Evolutionary conservation across 1,140 invertebrate species (phyloP), one percentile per base, ranked within the genome.

Genomic region (Panagrolaimus sp.): DNA sequence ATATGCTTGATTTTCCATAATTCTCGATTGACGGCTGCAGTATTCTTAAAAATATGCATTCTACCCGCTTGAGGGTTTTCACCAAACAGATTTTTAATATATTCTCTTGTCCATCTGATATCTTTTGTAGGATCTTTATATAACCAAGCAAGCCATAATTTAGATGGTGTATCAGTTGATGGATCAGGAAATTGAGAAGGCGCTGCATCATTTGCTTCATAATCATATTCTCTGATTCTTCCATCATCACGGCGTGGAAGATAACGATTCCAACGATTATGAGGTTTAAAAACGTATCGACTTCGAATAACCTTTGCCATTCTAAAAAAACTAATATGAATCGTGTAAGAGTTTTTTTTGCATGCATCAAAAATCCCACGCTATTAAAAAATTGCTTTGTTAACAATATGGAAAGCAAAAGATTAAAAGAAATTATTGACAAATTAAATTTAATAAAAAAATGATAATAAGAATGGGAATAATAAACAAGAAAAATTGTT

Each of bases 1-100:
- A 82, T 57, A 69, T 81, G 78, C 53, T 81, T 81, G n/a, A 81
- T 57, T 45, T 78, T 65, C 81, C 80, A 81, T 14, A 81, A 47
- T 48, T 77, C 67, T 31, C 71, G 65, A 51, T 81, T 81, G n/a
- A 68, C 68, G n/a, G 69, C 72, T 11, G 70, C 57, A 5, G 79
- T 82, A 63, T 81, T 81, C 51, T 73, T 76, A 74, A 81, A 79
- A 31, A 81, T 65, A 23, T 76, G 66, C 74, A 82, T 72, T 51
- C 69, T 63, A 5, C 80, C 79, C 16, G 76, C 57, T 69, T 79
- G 61, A 20, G 47, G 65, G 45, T 76, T 16, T 16, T 74, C 69
- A n/a, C 79, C 80, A 62, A 81, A 82, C 13, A 81, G 46, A 13
- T 71, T 67, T 16, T 69, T 46, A 11, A 80, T 66, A 11, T 67